These are phyloP conservation scores for Ischnura elegans DNA, from an alignment of 2,888 invertebrate genomes.

Conservation along the genomic window DNA sequence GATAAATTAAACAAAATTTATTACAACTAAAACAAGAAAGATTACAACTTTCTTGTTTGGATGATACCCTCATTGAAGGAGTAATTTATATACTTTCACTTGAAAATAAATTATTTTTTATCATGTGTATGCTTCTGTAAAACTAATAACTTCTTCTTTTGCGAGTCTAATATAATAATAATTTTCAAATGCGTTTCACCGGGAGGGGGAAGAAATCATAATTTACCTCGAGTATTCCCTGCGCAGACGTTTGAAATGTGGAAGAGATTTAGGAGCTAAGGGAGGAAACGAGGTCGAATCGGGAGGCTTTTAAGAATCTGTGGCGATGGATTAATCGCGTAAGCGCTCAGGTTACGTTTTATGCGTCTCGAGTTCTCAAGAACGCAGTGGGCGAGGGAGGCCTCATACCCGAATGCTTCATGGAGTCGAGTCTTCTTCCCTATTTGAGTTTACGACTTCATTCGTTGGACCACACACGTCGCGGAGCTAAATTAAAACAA, in stretches of 20 bases:
- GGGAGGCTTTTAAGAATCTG: not conserved
- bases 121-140: no score
- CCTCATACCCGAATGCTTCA: not conserved
- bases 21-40: no score
- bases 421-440: not conserved
- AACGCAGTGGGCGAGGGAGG: not conserved
- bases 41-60: no score
- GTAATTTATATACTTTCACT: no score
- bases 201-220: no score
- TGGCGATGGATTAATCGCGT: conserved; percentile 25
- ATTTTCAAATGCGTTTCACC: no score
- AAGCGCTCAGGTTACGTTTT: conserved; percentile 2
- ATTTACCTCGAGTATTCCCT: no score
- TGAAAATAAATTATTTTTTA: no score
- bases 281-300: not conserved
- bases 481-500: not conserved
- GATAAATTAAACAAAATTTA: no score
- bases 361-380: not conserved
- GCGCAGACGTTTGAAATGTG: not conserved
- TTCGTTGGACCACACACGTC: not conserved
- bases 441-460: not conserved
- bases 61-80: no score
- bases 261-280: not conserved
- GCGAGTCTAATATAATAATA: no score
- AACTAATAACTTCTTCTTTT: no score